Conservation (phyloP, 2,888 invertebrate genomes). For the Cecidostiba fungosa region DNA sequence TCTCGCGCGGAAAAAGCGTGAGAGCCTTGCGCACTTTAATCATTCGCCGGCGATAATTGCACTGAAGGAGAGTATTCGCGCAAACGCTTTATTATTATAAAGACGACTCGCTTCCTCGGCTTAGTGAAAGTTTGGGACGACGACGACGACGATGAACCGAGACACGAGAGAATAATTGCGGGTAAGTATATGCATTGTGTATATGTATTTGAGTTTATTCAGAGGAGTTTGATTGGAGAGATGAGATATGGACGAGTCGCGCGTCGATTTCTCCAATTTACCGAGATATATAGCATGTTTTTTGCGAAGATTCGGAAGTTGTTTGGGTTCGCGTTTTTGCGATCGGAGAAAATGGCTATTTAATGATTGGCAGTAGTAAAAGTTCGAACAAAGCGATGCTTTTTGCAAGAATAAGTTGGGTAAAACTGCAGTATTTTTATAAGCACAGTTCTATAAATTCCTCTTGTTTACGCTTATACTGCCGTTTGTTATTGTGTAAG, state of each 20-base stretch:
- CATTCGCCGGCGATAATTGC: slow-evolving; percentile 11
- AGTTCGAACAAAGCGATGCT: not conserved
- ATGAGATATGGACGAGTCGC: too few relatives aligned
- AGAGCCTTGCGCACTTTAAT: not conserved
- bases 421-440: too few relatives aligned
- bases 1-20: slow-evolving; percentile 8
- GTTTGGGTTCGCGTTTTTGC: not conserved
- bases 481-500: too few relatives aligned
- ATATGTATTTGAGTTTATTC: not conserved
- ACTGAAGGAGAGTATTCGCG: not conserved
- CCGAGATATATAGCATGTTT: not conserved
- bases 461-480: too few relatives aligned
- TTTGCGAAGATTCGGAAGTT: not conserved
- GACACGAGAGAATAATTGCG: not conserved
- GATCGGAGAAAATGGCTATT: not conserved
- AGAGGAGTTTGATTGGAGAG: too few relatives aligned
- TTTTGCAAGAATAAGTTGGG: too few relatives aligned
- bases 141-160: not conserved
- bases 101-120: slow-evolving; percentile 10
- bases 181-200: not conserved
- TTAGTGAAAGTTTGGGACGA: slow-evolving; percentile 3
- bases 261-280: too few relatives aligned
- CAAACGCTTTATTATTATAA: slow-evolving; percentile 8
- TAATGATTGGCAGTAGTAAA: not conserved
- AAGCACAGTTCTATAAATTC: too few relatives aligned